A percentile compares a stretch with the other conserved stretches of the same genome.
Conservation (phyloP, 2,888 invertebrate genomes). For the Drosophila nr. perissopoda region DNA sequence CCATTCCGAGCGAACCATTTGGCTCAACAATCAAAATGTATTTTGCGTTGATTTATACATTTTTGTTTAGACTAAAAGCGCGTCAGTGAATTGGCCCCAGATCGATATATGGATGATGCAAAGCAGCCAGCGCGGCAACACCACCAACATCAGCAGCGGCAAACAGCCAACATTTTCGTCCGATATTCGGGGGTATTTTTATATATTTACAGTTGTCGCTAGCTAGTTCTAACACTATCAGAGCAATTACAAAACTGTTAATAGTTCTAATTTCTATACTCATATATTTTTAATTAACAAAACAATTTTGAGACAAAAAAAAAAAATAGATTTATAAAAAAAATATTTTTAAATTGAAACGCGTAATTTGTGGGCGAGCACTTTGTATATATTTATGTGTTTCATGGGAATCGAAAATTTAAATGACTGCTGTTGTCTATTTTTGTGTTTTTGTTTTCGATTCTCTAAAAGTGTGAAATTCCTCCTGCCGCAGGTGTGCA, state of each 20-base stretch:
- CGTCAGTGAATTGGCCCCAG: constrained; percentile 59
- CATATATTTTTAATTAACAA: not conserved
- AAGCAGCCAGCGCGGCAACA: constrained; percentile 37
- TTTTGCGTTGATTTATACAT: constrained; percentile 53
- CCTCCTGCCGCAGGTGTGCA: constrained; percentile 75
- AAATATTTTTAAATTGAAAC: not conserved
- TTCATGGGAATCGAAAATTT: constrained; percentile 57
- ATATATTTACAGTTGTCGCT: constrained; percentile 3
- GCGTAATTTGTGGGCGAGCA: not conserved
- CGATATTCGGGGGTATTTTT: not conserved
- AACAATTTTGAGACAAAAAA: no score
- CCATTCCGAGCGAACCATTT: constrained; percentile 49
- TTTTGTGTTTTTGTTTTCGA: constrained; percentile 50
- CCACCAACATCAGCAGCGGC: not conserved
- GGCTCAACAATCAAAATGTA: constrained; percentile 68
- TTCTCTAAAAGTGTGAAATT: constrained; percentile 71
- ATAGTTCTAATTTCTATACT: not conserved
- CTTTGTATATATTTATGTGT: constrained; percentile 38
- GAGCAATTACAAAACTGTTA: not conserved
- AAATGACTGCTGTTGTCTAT: constrained; percentile 54
- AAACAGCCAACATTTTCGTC: constrained; percentile 9
- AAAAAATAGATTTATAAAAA: no score
- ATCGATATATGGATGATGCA: constrained; percentile 54
- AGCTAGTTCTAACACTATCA: not conserved
- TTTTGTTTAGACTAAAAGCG: constrained; percentile 53